Evolutionary conservation across 2,797 vertebrate species (phyloP).

Genomic region (Fistularia tabacaria): DNA sequence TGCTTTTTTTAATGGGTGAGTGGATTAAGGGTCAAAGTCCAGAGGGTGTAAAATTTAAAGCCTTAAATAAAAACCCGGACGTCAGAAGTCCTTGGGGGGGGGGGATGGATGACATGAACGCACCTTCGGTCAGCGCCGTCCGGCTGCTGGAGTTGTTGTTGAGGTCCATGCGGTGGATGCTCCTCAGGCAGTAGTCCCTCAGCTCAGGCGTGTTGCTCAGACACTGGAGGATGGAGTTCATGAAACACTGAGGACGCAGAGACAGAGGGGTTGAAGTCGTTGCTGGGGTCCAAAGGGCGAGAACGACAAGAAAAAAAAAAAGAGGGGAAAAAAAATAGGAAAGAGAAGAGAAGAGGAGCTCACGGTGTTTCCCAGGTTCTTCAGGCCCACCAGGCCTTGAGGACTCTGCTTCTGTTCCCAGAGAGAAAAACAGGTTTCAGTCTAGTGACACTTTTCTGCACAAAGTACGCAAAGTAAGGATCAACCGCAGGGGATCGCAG

Average conservation of each 20-base stretch:
- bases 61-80: too few species aligned
- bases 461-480: too few species aligned
- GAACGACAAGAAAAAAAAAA: background rate
- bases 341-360: conserved; percentile 46
- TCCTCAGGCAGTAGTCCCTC: conserved; percentile 91
- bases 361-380: conserved; percentile 96
- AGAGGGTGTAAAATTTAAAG: too few species aligned
- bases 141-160: conserved; percentile 79
- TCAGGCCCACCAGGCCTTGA: conserved; percentile 90
- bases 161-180: conserved; percentile 82
- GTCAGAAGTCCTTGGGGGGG: too few species aligned
- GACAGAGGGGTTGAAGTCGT: background rate
- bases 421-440: conserved; percentile 22
- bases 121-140: conserved; percentile 88
- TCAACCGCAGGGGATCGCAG: too few species aligned
- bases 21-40: too few species aligned
- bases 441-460: too few species aligned
- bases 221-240: conserved; percentile 98
- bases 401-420: conserved; percentile 83
- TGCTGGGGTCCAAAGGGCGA: too few species aligned
- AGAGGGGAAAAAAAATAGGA: background rate
- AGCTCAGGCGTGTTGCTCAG: conserved; percentile 93
- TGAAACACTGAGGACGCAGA: conserved; percentile 85
- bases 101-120: conserved; percentile 4
- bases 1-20: too few species aligned